These are phyloP conservation scores for Chionodraco myersi DNA, from an alignment of 2,113 vertebrate genomes.

Conservation along the genomic window DNA sequence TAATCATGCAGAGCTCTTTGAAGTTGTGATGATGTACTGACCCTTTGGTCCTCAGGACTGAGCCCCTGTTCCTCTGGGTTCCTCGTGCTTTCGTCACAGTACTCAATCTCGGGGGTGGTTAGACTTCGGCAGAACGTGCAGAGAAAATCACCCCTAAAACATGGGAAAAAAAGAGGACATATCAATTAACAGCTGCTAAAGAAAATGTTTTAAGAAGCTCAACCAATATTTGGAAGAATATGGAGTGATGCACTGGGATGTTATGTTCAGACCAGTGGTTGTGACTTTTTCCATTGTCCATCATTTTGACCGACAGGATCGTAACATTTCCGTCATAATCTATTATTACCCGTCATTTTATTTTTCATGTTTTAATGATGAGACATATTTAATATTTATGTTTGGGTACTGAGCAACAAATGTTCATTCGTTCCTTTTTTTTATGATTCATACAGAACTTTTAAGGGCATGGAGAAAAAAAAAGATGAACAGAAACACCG, in stretches of 20 bases:
- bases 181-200: background rate
- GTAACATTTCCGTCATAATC: too few relatives aligned
- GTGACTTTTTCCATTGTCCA: too few relatives aligned
- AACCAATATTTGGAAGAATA: background rate
- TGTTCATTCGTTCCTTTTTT: too few relatives aligned
- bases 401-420: too few relatives aligned
- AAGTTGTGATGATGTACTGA: slow-evolving; percentile 34
- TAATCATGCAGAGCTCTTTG: background rate
- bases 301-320: too few relatives aligned
- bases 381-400: too few relatives aligned
- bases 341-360: too few relatives aligned
- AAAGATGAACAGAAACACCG: too few relatives aligned
- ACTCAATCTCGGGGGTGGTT: slow-evolving; percentile 93
- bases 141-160: slow-evolving; percentile 94
- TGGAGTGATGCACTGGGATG: too few relatives aligned
- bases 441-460: too few relatives aligned
- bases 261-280: background rate
- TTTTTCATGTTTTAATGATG: too few relatives aligned
- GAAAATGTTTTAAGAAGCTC: background rate
- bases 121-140: slow-evolving; percentile 97
- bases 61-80: slow-evolving; percentile 86
- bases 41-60: slow-evolving; percentile 94
- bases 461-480: too few relatives aligned
- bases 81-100: slow-evolving; percentile 94
- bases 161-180: slow-evolving; percentile 31